A percentile compares a stretch with the other conserved stretches of the same genome.
Evolutionary conservation across 2,888 invertebrate species (phyloP).

Genomic region (Nasonia oneida): DNA sequence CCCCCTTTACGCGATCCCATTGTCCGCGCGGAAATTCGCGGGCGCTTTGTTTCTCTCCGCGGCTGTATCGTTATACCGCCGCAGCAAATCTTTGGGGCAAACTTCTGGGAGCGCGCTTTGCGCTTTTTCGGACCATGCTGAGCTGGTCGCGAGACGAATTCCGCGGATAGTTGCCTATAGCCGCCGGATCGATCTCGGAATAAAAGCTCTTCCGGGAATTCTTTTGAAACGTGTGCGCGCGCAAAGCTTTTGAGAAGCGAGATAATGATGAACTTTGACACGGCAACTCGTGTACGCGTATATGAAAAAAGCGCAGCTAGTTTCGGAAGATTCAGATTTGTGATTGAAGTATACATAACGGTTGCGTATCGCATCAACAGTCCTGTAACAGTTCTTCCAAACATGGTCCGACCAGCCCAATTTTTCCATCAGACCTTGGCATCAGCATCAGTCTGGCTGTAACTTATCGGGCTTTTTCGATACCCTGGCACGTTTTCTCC

Average conservation of each 20-base stretch:
- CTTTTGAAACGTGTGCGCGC: constrained; percentile 4
- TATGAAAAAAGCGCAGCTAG: too few species aligned
- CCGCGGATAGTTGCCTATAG: constrained; percentile 42
- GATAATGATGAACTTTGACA: not conserved
- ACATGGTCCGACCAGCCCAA: not conserved
- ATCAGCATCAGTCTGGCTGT: too few species aligned
- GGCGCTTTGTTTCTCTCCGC: constrained; percentile 15
- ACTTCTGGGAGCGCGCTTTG: not conserved
- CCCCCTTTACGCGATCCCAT: not conserved
- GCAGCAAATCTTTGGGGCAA: constrained; percentile 16
- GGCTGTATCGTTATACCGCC: constrained; percentile 15
- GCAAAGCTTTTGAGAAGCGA: not conserved
- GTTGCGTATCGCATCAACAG: too few species aligned
- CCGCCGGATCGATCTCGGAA: constrained; percentile 46
- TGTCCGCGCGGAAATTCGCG: constrained; percentile 14
- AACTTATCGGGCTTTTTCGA: too few species aligned
- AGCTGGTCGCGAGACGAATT: constrained; percentile 24
- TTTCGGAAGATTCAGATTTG: too few species aligned
- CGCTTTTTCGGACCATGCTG: constrained; percentile 6
- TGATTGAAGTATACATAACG: too few species aligned
- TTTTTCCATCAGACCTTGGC: constrained; percentile 19
- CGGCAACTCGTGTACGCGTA: too few species aligned
- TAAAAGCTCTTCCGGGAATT: constrained; percentile 40
- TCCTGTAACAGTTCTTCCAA: too few species aligned
- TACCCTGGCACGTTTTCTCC: too few species aligned